These are phyloP conservation scores for Drosophila ambigua DNA, from an alignment of 1,140 invertebrate genomes.

Conservation along the genomic window DNA sequence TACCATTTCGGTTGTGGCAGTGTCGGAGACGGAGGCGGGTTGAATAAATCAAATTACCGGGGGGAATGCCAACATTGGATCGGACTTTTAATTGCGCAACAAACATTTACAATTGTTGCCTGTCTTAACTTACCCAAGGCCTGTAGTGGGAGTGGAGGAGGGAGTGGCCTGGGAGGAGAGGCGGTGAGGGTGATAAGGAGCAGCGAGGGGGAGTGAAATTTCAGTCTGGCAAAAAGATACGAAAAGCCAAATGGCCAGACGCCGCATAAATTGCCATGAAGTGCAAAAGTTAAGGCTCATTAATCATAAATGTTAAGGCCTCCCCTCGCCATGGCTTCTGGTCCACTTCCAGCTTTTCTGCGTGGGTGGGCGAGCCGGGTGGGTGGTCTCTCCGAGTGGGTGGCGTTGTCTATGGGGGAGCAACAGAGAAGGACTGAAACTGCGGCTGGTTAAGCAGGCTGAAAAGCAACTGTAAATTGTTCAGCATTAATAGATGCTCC, in stretches of 20 bases:
- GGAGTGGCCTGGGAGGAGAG: too few relatives aligned
- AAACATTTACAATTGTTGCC: slow-evolving; percentile 80
- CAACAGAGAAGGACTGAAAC: slow-evolving; percentile 3
- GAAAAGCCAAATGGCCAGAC: slow-evolving; percentile 61
- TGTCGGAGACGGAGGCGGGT: slow-evolving; percentile 21
- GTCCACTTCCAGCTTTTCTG: not conserved
- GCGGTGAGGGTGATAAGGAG: not conserved
- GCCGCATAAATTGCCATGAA: slow-evolving; percentile 74
- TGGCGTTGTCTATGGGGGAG: slow-evolving; percentile 6
- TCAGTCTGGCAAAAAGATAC: slow-evolving; percentile 57
- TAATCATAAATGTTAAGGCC: slow-evolving; percentile 76
- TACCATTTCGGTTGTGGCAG: slow-evolving; percentile 27
- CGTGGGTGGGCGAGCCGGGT: slow-evolving; percentile 6
- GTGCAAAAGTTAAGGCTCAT: slow-evolving; percentile 81
- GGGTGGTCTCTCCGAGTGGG: slow-evolving; percentile 17
- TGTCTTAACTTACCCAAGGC: slow-evolving; percentile 68
- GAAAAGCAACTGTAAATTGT: slow-evolving; percentile 70
- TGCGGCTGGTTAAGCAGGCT: slow-evolving; percentile 51
- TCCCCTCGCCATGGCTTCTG: slow-evolving; percentile 26
- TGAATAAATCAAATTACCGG: slow-evolving; percentile 75
- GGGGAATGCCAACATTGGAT: slow-evolving; percentile 59
- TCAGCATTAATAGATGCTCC: slow-evolving; percentile 60
- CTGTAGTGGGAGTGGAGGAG: not conserved
- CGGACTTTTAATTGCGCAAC: slow-evolving; percentile 75
- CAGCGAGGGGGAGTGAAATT: slow-evolving; percentile 32